Percentiles rank a stretch among this genome's conserved stretches.
phyloP scores from a whole-genome alignment of 2,797 vertebrate species.

The Schizothorax lantsangensis region DNA sequence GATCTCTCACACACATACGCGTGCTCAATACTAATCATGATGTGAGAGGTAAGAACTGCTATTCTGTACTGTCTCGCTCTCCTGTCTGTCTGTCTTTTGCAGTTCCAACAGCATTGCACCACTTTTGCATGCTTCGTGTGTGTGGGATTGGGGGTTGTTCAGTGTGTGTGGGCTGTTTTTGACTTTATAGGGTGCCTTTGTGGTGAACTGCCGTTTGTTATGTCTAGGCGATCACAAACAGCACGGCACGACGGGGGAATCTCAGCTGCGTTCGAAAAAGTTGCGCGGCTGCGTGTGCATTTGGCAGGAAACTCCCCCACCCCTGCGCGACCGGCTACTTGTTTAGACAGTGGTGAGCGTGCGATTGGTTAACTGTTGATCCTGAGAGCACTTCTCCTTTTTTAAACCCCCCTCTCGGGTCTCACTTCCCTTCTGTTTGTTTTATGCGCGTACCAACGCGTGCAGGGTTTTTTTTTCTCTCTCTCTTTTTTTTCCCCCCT shows the following conservation, averaged over 20 bases:
- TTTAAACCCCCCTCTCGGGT: background rate
- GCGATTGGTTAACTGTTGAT: slow-evolving; percentile 52
- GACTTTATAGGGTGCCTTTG: slow-evolving; percentile 47
- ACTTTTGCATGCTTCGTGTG: slow-evolving; percentile 28
- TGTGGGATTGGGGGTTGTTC: slow-evolving; percentile 4
- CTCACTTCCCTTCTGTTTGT: slow-evolving; percentile 29
- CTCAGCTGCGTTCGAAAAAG: slow-evolving; percentile 15
- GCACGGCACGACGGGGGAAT: background rate
- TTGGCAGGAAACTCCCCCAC: slow-evolving; percentile 31
- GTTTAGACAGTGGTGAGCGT: slow-evolving; percentile 50
- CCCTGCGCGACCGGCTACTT: slow-evolving; percentile 37
- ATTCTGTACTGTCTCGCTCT: slow-evolving; percentile 60
- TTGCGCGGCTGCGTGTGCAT: slow-evolving; percentile 21
- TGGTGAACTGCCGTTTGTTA: slow-evolving; percentile 45
- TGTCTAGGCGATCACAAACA: slow-evolving; percentile 33
- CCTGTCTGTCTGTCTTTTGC: slow-evolving; percentile 67
- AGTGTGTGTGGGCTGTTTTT: slow-evolving; percentile 58
- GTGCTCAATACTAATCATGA: slow-evolving; percentile 71
- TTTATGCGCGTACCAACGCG: slow-evolving; percentile 61
- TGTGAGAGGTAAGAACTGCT: slow-evolving; percentile 83
- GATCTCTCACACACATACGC: slow-evolving; percentile 72
- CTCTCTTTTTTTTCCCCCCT: slow-evolving; percentile 39
- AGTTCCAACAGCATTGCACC: slow-evolving; percentile 67
- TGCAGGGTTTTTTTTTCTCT: background rate
- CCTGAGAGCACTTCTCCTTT: slow-evolving; percentile 31